Evolutionary conservation across 2,888 invertebrate genomes (phyloP).

Genomic region (Andrena flavipes): DNA sequence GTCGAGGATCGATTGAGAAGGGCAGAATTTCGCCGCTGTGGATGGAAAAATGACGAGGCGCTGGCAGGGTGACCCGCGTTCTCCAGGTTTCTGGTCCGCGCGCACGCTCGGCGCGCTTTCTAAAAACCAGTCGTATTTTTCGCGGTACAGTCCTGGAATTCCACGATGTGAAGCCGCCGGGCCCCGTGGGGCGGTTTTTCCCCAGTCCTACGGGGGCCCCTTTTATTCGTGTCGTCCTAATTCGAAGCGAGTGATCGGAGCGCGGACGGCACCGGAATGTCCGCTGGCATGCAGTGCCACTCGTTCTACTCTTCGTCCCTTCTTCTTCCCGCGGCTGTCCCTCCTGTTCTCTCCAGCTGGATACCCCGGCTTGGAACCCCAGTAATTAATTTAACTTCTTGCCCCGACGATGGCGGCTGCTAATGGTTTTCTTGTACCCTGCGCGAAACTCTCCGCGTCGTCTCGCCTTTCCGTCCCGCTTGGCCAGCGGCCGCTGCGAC

Average conservation of each 20-base stretch:
- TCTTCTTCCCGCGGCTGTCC: conserved; percentile 43
- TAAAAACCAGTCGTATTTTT: conserved; percentile 79
- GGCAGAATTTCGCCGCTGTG: not conserved
- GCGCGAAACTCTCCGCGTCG: conserved; percentile 63
- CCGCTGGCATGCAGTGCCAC: conserved; percentile 65
- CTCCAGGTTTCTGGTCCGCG: conserved; percentile 22
- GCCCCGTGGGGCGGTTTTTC: conserved; percentile 68
- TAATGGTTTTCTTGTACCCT: conserved; percentile 81
- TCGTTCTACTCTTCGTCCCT: conserved; percentile 45
- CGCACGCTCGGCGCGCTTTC: conserved; percentile 64
- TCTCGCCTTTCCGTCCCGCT: conserved; percentile 35
- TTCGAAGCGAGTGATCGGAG: conserved; percentile 74
- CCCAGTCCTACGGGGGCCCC: conserved; percentile 51
- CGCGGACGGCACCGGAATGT: conserved; percentile 69
- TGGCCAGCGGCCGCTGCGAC: conserved; percentile 43
- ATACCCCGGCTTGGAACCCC: conserved; percentile 63
- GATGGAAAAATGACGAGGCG: conserved; percentile 34
- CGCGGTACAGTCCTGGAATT: conserved; percentile 74
- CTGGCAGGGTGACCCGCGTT: conserved; percentile 16
- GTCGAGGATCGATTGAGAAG: not conserved
- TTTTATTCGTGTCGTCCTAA: conserved; percentile 76
- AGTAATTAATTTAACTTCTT: conserved; percentile 85
- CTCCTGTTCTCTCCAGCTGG: conserved; percentile 50
- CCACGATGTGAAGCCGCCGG: conserved; percentile 54
- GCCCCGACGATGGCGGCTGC: conserved; percentile 79